Evolutionary conservation across 92 coral and sea anemone species (phyloP).

Genomic region (Palythoa heliodiscus): DNA sequence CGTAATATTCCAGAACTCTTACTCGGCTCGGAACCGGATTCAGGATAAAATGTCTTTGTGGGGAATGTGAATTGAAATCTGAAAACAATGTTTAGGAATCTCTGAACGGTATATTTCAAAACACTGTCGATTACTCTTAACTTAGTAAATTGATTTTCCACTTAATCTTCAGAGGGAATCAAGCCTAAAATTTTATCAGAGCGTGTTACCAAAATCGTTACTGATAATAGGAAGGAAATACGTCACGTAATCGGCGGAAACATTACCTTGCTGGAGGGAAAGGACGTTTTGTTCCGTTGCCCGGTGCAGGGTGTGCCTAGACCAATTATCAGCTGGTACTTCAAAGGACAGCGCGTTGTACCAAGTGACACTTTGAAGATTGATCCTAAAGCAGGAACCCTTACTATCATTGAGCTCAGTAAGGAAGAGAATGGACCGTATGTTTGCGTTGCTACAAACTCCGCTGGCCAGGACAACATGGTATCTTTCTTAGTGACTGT

Average conservation of each 20-base stretch:
- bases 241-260: constrained; percentile 62
- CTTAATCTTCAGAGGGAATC: constrained; percentile 6
- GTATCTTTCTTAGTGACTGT: constrained; percentile 71
- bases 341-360: constrained; percentile 61
- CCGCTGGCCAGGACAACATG: constrained; percentile 78
- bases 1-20: no score
- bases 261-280: constrained; percentile 76
- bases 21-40: no score
- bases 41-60: no score
- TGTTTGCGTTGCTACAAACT: constrained; percentile 76
- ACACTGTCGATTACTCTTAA: no score
- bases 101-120: background rate
- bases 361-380: constrained; percentile 64
- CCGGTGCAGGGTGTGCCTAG: constrained; percentile 73
- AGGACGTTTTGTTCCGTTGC: constrained; percentile 72
- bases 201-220: background rate
- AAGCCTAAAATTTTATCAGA: constrained; percentile 54
- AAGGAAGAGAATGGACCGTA: constrained; percentile 73
- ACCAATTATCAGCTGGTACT: constrained; percentile 74
- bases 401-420: constrained; percentile 75
- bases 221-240: constrained; percentile 38
- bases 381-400: constrained; percentile 54
- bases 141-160: background rate
- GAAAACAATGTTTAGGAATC: no score
- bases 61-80: no score